These are phyloP conservation scores for Aphrocallistes beatrix DNA, from an alignment of 37 sponge, comb jelly and placozoan genomes.

Conservation along the genomic window DNA sequence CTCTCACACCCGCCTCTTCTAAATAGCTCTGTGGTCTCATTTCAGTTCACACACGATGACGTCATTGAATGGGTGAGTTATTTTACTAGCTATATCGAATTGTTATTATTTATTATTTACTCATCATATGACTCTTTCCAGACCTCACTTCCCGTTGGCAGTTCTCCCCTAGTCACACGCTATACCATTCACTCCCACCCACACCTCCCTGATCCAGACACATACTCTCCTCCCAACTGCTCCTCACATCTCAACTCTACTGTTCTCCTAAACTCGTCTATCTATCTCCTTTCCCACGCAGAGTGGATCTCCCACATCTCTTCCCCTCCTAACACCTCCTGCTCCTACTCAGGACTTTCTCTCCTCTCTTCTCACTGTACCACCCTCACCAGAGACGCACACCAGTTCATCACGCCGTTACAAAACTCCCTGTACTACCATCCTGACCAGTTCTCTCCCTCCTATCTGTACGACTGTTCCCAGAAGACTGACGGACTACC, in stretches of 20 bases:
- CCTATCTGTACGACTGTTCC: not conserved
- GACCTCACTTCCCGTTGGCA: not conserved
- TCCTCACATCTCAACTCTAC: not conserved
- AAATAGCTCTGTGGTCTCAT: not conserved
- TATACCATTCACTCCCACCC: too few species aligned
- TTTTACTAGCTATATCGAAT: not conserved
- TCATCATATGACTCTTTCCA: too few species aligned
- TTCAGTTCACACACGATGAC: not conserved
- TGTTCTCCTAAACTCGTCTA: not conserved
- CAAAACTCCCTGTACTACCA: not conserved
- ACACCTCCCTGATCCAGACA: not conserved
- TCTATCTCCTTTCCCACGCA: not conserved
- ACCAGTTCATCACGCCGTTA: not conserved
- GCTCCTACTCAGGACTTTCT: not conserved
- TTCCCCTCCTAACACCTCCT: not conserved
- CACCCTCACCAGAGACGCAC: not conserved
- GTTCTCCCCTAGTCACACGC: not conserved
- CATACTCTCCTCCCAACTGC: slow-evolving; percentile 1
- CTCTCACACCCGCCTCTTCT: not conserved
- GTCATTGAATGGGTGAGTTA: not conserved
- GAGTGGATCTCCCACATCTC: not conserved
- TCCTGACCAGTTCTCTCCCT: not conserved
- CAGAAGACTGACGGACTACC: not conserved
- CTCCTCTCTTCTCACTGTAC: not conserved
- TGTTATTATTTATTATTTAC: too few species aligned